A percentile compares a stretch with the other conserved stretches of the same genome.
These are phyloP conservation scores for Leptothorax acervorum DNA, from an alignment of 2,888 invertebrate genomes.

Conservation along the genomic window DNA sequence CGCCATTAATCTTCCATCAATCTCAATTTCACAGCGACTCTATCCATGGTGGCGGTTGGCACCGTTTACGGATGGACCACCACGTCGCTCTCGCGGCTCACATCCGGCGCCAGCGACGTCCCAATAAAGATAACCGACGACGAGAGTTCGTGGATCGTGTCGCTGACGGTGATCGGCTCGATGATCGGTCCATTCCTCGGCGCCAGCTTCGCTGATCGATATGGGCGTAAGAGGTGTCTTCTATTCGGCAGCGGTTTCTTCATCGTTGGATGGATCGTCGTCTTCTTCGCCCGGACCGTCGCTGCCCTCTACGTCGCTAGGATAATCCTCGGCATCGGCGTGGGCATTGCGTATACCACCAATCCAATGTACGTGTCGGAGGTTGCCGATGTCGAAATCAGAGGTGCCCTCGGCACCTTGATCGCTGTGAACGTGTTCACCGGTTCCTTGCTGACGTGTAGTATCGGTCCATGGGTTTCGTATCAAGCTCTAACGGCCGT, in stretches of 20 bases:
- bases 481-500: constrained; percentile 72
- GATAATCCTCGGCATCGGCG: constrained; percentile 81
- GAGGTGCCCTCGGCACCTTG: constrained; percentile 83
- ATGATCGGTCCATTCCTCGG: constrained; percentile 83
- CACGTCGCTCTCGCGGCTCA: constrained; percentile 78
- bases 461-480: constrained; percentile 81
- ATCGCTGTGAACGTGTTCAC: constrained; percentile 84
- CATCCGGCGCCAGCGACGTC: constrained; percentile 67
- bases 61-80: constrained; percentile 84
- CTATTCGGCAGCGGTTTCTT: constrained; percentile 82
- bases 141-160: constrained; percentile 82
- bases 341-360: constrained; percentile 83
- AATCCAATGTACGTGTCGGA: constrained; percentile 84
- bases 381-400: constrained; percentile 82
- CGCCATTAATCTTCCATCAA: constrained; percentile 26
- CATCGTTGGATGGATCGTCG: constrained; percentile 81
- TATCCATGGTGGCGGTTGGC: constrained; percentile 84
- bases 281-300: constrained; percentile 78
- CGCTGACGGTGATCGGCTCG: constrained; percentile 82
- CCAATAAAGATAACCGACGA: constrained; percentile 78
- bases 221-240: constrained; percentile 81
- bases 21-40: constrained; percentile 77
- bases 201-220: constrained; percentile 79
- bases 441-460: constrained; percentile 81
- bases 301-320: constrained; percentile 79